phyloP scores from a whole-genome alignment of 2,797 vertebrate genomes.

The Chiropotes sagulatus region DNA sequence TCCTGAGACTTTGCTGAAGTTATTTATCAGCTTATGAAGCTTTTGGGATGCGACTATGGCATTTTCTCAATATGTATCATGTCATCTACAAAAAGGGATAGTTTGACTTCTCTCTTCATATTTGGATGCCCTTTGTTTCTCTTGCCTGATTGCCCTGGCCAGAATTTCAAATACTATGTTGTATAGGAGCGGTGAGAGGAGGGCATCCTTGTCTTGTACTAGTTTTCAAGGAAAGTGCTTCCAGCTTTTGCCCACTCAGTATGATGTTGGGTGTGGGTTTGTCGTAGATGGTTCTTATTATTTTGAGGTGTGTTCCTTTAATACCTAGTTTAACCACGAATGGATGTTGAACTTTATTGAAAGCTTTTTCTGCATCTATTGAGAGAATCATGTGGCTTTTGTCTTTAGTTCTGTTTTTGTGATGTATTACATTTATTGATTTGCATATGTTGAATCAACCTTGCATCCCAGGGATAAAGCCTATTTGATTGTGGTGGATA shows the following conservation, averaged over 20 bases:
- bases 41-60: background rate
- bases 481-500: background rate
- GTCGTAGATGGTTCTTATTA: too few species aligned
- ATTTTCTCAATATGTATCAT: background rate
- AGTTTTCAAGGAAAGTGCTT: too few species aligned
- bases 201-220: too few species aligned
- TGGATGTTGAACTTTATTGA: background rate
- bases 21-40: background rate
- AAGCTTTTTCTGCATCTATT: background rate
- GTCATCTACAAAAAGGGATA: background rate
- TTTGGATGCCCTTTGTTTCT: too few species aligned
- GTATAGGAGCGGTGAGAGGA: too few species aligned
- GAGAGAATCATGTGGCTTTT: background rate
- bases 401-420: background rate
- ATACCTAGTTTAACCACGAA: background rate
- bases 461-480: background rate
- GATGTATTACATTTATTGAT: background rate
- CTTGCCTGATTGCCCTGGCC: too few species aligned
- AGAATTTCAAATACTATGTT: too few species aligned
- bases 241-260: too few species aligned
- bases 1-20: background rate
- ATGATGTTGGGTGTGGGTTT: too few species aligned
- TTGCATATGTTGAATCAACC: background rate
- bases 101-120: background rate
- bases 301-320: background rate